Conservation (phyloP, 1,140 invertebrate species). For the Apis cerana region DNA sequence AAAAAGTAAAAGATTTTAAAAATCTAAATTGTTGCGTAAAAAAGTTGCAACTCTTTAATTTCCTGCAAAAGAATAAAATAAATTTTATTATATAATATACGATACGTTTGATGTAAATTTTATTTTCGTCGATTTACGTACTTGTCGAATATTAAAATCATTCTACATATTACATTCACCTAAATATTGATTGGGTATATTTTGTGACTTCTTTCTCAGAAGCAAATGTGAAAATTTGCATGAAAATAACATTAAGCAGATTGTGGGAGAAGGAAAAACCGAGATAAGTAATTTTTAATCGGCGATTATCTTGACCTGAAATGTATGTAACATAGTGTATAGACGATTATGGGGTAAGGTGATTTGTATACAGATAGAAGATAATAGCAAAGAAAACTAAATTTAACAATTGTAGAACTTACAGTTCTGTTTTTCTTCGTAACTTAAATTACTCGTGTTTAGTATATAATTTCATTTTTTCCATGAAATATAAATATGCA, state of each 20-base stretch:
- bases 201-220: not conserved
- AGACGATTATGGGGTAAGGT: not conserved
- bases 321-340: not conserved
- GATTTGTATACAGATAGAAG: not conserved
- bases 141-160: not conserved
- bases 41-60: not conserved
- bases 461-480: not conserved
- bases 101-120: not conserved
- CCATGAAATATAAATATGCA: not conserved
- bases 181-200: not conserved
- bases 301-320: conserved; percentile 1
- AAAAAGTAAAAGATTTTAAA: no score
- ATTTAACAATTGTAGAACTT: not conserved
- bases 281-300: not conserved
- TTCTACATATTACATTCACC: not conserved
- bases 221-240: not conserved
- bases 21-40: no score
- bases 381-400: not conserved
- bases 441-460: not conserved
- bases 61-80: not conserved
- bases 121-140: not conserved
- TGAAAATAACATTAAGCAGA: no score
- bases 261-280: not conserved
- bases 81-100: not conserved
- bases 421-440: not conserved